These are phyloP conservation scores for Rhimphoctona megacephalus DNA, from an alignment of 2,888 invertebrate genomes.

Conservation along the genomic window DNA sequence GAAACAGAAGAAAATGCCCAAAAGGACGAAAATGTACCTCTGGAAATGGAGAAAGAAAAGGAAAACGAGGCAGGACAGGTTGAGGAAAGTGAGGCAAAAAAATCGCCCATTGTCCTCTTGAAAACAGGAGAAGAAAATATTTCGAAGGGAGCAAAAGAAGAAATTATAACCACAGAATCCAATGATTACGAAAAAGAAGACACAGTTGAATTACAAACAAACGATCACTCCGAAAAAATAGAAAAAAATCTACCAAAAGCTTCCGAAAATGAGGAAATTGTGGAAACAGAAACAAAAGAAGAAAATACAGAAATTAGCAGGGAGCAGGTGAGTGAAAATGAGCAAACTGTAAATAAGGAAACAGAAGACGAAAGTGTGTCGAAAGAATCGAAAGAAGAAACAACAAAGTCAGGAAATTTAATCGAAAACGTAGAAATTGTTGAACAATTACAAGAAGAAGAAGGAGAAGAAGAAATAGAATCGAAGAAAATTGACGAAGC, in stretches of 20 bases:
- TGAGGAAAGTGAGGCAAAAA: background rate
- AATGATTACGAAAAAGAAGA: constrained; percentile 18
- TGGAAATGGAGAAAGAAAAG: constrained; percentile 22
- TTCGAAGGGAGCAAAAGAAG: background rate
- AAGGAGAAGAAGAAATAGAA: constrained; percentile 22
- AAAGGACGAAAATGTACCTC: background rate
- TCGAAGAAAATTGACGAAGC: constrained; percentile 14
- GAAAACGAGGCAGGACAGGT: background rate
- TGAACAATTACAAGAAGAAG: background rate
- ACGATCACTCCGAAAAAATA: background rate
- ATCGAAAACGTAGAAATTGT: constrained; percentile 75
- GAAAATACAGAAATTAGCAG: no score
- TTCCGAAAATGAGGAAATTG: background rate
- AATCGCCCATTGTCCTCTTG: background rate
- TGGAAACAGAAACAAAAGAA: background rate
- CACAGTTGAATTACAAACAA: background rate
- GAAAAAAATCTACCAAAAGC: constrained; percentile 5
- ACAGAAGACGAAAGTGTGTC: background rate
- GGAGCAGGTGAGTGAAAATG: background rate
- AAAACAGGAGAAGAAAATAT: background rate
- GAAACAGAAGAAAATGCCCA: constrained; percentile 4
- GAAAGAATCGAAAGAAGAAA: constrained; percentile 17
- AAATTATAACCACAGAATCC: background rate
- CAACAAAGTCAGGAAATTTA: constrained; percentile 65
- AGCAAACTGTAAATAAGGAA: background rate